Conservation (phyloP, 1,140 invertebrate genomes). For the Acromyrmex charruanus region DNA sequence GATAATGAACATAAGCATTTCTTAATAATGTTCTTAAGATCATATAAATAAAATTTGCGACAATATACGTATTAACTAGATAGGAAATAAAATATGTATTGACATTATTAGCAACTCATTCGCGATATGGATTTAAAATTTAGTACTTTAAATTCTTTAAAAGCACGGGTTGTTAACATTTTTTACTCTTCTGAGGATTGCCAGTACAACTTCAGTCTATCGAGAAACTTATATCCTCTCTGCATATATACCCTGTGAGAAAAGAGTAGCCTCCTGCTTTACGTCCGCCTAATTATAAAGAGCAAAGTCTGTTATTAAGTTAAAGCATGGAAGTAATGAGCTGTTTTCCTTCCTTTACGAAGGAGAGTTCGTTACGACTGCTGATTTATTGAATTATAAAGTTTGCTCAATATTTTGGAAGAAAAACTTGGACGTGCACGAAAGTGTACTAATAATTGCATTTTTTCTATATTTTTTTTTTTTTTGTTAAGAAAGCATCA, state of each 20-base stretch:
- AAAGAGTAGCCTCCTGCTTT: constrained; percentile 64
- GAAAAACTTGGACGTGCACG: constrained; percentile 22
- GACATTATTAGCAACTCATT: constrained; percentile 58
- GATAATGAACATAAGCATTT: background rate
- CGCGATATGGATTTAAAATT: constrained; percentile 67
- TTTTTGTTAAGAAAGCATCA: background rate
- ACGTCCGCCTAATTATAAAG: constrained; percentile 62
- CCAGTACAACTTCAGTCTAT: constrained; percentile 72
- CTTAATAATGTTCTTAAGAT: background rate
- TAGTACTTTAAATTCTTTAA: constrained; percentile 67
- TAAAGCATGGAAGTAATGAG: constrained; percentile 68
- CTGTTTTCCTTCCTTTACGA: constrained; percentile 58
- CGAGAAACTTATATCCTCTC: constrained; percentile 72
- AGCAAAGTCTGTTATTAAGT: constrained; percentile 68
- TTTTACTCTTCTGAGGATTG: constrained; percentile 66
- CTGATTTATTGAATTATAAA: constrained; percentile 58
- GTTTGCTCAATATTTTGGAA: constrained; percentile 31
- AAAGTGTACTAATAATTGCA: constrained; percentile 1
- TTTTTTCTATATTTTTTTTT: background rate
- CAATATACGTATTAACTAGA: background rate
- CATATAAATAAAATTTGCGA: background rate
- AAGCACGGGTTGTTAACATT: constrained; percentile 55
- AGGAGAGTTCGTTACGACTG: constrained; percentile 53
- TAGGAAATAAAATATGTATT: constrained; percentile 56
- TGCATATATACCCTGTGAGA: constrained; percentile 64